A percentile compares a stretch with the other conserved stretches of the same genome.
These are phyloP conservation scores for Pyrgus malvae DNA, from an alignment of 2,888 invertebrate species.

Conservation along the genomic window DNA sequence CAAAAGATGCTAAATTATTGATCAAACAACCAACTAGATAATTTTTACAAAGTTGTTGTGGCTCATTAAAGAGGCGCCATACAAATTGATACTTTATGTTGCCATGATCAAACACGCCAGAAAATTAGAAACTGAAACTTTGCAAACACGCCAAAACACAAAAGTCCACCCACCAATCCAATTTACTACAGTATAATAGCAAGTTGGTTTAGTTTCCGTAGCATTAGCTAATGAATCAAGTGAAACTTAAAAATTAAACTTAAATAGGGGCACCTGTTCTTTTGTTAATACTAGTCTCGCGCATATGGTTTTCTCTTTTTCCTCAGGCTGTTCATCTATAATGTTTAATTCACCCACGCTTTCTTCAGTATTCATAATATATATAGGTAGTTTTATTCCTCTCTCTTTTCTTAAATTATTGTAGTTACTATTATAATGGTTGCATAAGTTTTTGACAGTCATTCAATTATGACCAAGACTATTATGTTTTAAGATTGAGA, in stretches of 20 bases:
- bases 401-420: no score
- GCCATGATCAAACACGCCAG: no score
- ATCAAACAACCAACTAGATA: constrained; percentile 32
- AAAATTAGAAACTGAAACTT: no score
- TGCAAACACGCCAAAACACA: no score
- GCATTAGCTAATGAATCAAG: neutral
- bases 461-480: no score
- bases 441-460: no score
- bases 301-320: constrained; percentile 55
- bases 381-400: neutral
- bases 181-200: no score
- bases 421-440: no score
- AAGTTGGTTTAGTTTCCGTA: no score
- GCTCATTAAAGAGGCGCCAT: neutral
- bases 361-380: constrained; percentile 36
- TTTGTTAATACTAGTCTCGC: constrained; percentile 54
- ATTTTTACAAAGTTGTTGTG: neutral
- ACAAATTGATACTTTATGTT: neutral
- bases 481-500: no score
- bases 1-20: no score
- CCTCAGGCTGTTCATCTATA: constrained; percentile 44
- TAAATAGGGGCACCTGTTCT: constrained; percentile 50
- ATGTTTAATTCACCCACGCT: constrained; percentile 37
- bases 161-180: no score
- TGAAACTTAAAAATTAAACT: neutral